phyloP scores from a whole-genome alignment of 2,888 invertebrate genomes.

The Ametastegia equiseti region DNA sequence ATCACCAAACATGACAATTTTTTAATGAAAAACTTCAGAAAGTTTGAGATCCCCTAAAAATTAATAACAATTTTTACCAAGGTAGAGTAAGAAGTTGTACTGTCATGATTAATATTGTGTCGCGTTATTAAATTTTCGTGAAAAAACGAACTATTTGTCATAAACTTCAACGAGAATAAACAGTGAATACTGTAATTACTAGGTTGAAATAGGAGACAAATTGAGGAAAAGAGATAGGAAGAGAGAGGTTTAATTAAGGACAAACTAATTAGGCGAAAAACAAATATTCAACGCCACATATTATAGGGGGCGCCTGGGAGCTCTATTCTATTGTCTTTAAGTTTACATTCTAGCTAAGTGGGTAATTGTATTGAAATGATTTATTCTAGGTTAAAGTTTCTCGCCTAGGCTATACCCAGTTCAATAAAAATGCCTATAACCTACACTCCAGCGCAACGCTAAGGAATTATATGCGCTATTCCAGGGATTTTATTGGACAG shows the following conservation, averaged over 20 bases:
- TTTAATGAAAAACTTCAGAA: no score
- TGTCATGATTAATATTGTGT: no score
- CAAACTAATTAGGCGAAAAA: constrained; percentile 17
- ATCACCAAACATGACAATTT: no score
- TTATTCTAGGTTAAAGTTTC: constrained; percentile 36
- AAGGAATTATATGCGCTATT: not conserved
- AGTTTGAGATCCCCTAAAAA: no score
- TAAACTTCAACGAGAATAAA: no score
- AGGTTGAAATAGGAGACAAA: not conserved
- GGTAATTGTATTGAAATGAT: constrained; percentile 30
- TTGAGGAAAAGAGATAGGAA: not conserved
- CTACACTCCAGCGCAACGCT: not conserved
- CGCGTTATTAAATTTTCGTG: no score
- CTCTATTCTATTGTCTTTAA: constrained; percentile 14
- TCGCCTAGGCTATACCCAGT: not conserved
- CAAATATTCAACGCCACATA: not conserved
- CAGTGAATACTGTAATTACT: not conserved
- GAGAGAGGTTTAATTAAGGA: constrained; percentile 17
- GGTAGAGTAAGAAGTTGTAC: no score
- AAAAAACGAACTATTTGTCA: not conserved
- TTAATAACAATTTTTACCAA: no score
- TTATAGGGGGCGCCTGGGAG: not conserved
- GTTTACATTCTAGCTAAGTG: not conserved
- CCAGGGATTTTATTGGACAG: not conserved
- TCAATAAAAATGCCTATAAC: not conserved